Percentiles rank a stretch among this genome's conserved stretches.
Conservation (phyloP, 2,888 invertebrate species). For the Andrena trimmerana region DNA sequence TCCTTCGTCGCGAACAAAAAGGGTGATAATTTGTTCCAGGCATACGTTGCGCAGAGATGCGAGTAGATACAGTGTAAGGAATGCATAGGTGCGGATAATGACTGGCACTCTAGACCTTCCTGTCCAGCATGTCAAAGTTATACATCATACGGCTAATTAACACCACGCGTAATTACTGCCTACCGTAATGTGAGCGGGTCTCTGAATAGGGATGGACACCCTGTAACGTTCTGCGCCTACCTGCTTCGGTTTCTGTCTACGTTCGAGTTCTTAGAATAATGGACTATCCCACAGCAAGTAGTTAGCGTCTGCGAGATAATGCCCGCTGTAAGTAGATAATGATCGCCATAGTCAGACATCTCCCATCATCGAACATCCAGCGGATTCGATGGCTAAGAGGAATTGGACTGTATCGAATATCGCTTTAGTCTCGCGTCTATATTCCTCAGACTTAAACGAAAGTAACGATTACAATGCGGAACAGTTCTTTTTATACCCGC, state of each 20-base stretch:
- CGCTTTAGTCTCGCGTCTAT: no score
- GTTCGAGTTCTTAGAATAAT: constrained; percentile 28
- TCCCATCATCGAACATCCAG: background rate
- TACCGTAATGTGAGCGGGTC: constrained; percentile 76
- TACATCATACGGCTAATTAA: constrained; percentile 83
- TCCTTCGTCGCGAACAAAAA: background rate
- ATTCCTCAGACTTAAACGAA: no score
- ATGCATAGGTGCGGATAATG: constrained; percentile 77
- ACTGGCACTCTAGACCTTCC: constrained; percentile 67
- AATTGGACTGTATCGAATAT: background rate
- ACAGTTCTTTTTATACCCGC: no score
- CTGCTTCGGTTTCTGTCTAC: constrained; percentile 33
- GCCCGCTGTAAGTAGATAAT: constrained; percentile 13
- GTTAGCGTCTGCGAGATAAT: background rate
- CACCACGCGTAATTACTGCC: constrained; percentile 80
- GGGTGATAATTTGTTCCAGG: constrained; percentile 3
- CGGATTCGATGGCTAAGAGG: background rate
- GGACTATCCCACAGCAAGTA: constrained; percentile 18
- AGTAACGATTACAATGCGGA: no score
- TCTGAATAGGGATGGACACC: constrained; percentile 24
- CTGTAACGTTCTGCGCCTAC: constrained; percentile 35
- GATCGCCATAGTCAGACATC: constrained; percentile 4
- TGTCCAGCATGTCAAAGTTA: constrained; percentile 69
- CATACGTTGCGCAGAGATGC: background rate
- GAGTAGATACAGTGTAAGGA: constrained; percentile 37